Evolutionary conservation across 2,888 invertebrate genomes (phyloP).

Genomic region (Cremastinae sp.): DNA sequence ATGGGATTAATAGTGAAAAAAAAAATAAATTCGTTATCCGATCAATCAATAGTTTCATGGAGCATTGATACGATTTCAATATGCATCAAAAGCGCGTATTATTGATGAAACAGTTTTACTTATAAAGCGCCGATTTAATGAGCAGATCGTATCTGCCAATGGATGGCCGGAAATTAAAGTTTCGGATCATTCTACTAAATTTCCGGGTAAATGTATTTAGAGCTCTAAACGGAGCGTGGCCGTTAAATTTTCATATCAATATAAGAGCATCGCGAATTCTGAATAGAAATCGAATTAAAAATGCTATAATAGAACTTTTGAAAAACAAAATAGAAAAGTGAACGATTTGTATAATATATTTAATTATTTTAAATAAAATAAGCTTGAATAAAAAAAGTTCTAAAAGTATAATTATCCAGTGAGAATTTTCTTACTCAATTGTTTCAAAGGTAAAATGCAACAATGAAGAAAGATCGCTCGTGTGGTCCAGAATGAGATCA

Average conservation of each 20-base stretch:
- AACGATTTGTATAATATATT: not conserved
- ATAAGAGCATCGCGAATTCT: not conserved
- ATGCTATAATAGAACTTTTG: no score
- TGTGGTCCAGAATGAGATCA: slow-evolving; percentile 55
- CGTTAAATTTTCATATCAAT: not conserved
- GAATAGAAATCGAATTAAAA: no score
- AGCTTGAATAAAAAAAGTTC: not conserved
- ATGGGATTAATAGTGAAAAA: no score
- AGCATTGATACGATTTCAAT: not conserved
- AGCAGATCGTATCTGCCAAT: slow-evolving; percentile 4
- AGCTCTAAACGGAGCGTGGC: slow-evolving; percentile 2
- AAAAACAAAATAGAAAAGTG: not conserved
- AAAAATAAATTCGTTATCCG: not conserved
- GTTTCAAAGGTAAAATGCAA: slow-evolving; percentile 8
- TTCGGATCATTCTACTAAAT: slow-evolving; percentile 1
- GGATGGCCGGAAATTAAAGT: slow-evolving; percentile 24
- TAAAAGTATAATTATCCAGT: slow-evolving; percentile 25
- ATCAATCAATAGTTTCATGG: not conserved
- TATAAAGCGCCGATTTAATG: slow-evolving; percentile 4
- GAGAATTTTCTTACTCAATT: not conserved
- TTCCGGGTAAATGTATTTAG: slow-evolving; percentile 6
- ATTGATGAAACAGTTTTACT: not conserved
- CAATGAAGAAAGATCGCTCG: slow-evolving; percentile 40
- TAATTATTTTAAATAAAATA: not conserved
- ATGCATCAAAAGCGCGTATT: no score